Evolutionary conservation across 2,888 invertebrate genomes (phyloP).

Genomic region (Volucella inanis): DNA sequence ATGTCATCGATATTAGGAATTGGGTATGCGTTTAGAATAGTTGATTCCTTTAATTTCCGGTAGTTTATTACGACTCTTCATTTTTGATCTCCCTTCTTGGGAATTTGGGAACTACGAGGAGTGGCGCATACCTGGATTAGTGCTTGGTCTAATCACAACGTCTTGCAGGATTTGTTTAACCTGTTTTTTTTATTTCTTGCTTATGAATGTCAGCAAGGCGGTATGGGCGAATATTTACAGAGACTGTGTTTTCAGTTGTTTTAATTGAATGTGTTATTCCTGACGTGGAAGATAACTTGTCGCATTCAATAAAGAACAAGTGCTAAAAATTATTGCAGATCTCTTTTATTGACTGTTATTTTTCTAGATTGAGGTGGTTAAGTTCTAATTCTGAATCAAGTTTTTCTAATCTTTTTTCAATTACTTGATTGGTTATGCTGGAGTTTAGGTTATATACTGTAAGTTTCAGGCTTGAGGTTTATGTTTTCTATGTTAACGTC

Average conservation of each 20-base stretch:
- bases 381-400: neutral
- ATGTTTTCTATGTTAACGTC: slow-evolving; percentile 3
- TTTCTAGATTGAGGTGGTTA: neutral
- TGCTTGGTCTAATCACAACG: slow-evolving; percentile 8
- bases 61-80: too few species aligned
- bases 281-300: too few species aligned
- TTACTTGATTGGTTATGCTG: neutral
- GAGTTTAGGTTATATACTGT: slow-evolving; percentile 5
- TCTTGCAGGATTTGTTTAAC: neutral
- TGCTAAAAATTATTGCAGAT: neutral
- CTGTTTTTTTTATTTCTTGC: slow-evolving; percentile 13
- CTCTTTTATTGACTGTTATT: too few species aligned
- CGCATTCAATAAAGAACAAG: neutral
- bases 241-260: neutral
- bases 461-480: neutral
- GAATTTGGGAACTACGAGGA: neutral
- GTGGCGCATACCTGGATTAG: slow-evolving; percentile 14
- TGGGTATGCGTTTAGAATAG: too few species aligned
- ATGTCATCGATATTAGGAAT: too few species aligned
- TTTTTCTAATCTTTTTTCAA: neutral
- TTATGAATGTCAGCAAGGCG: slow-evolving; percentile 5
- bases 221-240: slow-evolving; percentile 8
- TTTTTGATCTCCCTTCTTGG: too few species aligned
- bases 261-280: neutral
- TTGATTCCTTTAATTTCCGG: too few species aligned